These are phyloP conservation scores for Frankliniella fusca DNA, from an alignment of 2,888 invertebrate species.

Conservation along the genomic window DNA sequence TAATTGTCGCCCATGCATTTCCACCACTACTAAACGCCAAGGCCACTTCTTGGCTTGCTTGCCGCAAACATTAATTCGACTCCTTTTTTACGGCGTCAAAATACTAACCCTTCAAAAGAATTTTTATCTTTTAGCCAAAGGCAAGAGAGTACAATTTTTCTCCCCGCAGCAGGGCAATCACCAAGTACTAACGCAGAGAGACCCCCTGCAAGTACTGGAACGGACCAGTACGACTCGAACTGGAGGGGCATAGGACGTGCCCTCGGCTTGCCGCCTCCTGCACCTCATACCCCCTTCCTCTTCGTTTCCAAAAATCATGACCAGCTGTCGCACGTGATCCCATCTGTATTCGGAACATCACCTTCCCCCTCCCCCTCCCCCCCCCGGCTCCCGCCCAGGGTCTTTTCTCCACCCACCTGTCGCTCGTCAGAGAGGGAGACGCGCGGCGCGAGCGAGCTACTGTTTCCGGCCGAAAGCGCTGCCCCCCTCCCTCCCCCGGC, in stretches of 20 bases:
- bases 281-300: not conserved
- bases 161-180: no score
- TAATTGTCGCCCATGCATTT: no score
- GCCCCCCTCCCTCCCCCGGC: not conserved
- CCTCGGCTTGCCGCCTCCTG: not conserved
- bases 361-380: slow-evolving; percentile 25
- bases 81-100: no score
- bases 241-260: not conserved
- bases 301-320: slow-evolving; percentile 18
- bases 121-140: no score
- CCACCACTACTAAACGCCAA: no score
- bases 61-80: no score
- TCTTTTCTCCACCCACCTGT: slow-evolving; percentile 31
- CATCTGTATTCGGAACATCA: slow-evolving; percentile 11
- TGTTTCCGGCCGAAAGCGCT: not conserved
- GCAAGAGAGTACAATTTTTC: no score
- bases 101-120: no score
- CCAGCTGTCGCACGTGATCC: slow-evolving; percentile 23
- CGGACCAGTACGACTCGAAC: not conserved
- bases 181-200: no score
- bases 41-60: no score
- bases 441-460: slow-evolving; percentile 11
- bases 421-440: not conserved
- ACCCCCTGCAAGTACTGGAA: no score
- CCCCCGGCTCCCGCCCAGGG: slow-evolving; percentile 12